Conservation (phyloP, 2,113 vertebrate species). For the Rhinolophus ferrumequinum region DNA sequence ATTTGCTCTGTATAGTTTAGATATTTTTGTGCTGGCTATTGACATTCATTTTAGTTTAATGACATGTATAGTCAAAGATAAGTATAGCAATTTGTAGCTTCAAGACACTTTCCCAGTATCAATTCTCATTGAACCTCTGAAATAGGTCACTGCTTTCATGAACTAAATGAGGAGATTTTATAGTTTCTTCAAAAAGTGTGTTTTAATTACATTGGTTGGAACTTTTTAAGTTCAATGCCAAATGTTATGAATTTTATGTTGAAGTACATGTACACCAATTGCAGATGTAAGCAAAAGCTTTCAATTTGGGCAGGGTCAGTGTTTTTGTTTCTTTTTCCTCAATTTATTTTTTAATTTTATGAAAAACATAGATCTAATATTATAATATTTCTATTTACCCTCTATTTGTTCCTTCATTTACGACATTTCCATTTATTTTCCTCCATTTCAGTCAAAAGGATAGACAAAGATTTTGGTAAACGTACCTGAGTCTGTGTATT, state of each 20-base stretch:
- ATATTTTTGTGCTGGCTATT: conserved; percentile 36
- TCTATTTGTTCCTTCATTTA: neutral
- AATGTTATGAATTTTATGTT: neutral
- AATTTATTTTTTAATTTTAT: no score
- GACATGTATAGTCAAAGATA: conserved; percentile 30
- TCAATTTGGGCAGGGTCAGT: neutral
- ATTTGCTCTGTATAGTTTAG: neutral
- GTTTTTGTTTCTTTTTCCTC: neutral
- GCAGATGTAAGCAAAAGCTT: neutral
- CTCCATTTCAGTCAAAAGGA: neutral
- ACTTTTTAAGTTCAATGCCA: neutral
- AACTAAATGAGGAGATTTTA: conserved; percentile 34
- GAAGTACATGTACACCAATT: no score
- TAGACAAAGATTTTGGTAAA: neutral
- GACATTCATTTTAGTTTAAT: conserved; percentile 43
- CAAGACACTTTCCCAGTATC: neutral
- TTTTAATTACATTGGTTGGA: neutral
- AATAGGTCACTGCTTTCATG: neutral
- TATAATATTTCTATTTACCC: neutral
- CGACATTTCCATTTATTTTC: neutral
- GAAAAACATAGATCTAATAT: neutral
- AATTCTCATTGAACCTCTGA: neutral
- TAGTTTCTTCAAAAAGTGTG: neutral
- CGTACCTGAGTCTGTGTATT: neutral
- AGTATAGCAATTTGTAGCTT: conserved; percentile 60